Evolutionary conservation across 2,888 invertebrate species (phyloP).

Genomic region (Neocrepidodera transversa): DNA sequence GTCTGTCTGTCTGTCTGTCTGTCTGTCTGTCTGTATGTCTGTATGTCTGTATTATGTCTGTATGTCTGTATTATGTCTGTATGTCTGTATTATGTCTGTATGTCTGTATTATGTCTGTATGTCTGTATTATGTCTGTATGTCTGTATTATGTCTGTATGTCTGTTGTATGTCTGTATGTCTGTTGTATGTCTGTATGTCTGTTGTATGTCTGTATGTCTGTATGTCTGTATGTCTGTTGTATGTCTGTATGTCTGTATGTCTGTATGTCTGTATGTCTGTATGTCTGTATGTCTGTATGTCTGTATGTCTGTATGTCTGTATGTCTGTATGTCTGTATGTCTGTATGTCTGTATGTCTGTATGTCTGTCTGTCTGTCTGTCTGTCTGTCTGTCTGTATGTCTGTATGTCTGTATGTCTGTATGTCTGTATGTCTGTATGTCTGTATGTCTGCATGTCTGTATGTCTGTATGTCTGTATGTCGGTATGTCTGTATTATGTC

Average conservation of each 20-base stretch:
- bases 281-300: slow-evolving; percentile 13
- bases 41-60: slow-evolving; percentile 16
- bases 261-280: slow-evolving; percentile 10
- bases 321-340: slow-evolving; percentile 6
- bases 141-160: not conserved
- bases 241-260: slow-evolving; percentile 10
- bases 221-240: slow-evolving; percentile 15
- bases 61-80: slow-evolving; percentile 12
- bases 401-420: too few species aligned
- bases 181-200: slow-evolving; percentile 10
- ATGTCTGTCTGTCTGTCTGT: too few species aligned
- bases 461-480: too few species aligned
- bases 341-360: not conserved
- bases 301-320: not conserved
- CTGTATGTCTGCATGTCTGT: too few species aligned
- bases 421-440: too few species aligned
- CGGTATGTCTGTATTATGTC: too few species aligned
- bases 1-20: slow-evolving; percentile 10
- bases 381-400: too few species aligned
- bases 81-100: not conserved
- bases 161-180: slow-evolving; percentile 16
- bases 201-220: slow-evolving; percentile 11
- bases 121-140: too few species aligned
- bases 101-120: too few species aligned
- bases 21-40: too few species aligned